A percentile compares a stretch with the other conserved stretches of the same genome.
Evolutionary conservation across 53 echinoderm and acorn worm species (phyloP).

Genomic region (Luidia sarsii): DNA sequence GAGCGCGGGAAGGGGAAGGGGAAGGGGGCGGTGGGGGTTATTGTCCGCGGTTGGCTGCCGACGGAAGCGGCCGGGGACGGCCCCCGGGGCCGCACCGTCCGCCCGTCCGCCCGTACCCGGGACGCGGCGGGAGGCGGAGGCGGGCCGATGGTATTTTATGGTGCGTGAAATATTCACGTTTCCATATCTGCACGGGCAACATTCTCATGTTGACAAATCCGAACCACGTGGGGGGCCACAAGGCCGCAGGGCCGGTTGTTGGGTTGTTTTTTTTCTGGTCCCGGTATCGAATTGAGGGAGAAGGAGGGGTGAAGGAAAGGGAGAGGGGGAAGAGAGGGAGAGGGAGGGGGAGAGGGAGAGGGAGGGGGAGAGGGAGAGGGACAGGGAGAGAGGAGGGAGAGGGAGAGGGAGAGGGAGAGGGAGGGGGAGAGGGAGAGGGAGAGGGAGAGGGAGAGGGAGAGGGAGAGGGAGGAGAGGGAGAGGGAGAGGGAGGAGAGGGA

Average conservation of each 20-base stretch:
- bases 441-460: too few relatives aligned
- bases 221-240: conserved; percentile 38
- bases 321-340: too few relatives aligned
- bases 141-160: conserved; percentile 21
- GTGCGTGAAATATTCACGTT: conserved; percentile 44
- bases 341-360: too few relatives aligned
- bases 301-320: too few relatives aligned
- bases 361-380: neutral
- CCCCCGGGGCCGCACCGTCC: neutral
- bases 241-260: too few relatives aligned
- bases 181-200: conserved; percentile 18
- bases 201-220: conserved; percentile 48
- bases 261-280: too few relatives aligned
- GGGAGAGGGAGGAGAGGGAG: too few relatives aligned
- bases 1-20: too few relatives aligned
- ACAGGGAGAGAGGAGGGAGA: conserved; percentile 9
- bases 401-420: neutral
- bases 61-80: conserved; percentile 1
- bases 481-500: too few relatives aligned
- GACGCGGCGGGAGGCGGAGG: neutral
- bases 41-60: neutral
- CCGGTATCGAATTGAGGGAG: too few relatives aligned
- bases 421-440: neutral
- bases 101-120: neutral
- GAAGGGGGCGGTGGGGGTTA: too few relatives aligned